Conservation (phyloP, 1,140 invertebrate genomes). For the Cyclargus thomasi region DNA sequence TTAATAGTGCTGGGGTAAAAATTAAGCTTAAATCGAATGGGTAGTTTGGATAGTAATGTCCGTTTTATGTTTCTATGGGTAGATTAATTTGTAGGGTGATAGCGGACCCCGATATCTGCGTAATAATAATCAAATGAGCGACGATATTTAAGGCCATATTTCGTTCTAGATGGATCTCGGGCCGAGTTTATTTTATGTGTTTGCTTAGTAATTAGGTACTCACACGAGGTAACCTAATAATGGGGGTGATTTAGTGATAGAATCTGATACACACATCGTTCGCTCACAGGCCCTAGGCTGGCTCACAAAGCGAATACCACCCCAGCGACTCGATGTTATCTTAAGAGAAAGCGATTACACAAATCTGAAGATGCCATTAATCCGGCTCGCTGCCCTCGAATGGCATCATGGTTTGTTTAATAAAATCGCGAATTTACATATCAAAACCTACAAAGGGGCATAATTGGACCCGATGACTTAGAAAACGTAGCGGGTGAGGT, state of each 20-base stretch:
- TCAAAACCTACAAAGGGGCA: slow-evolving; percentile 74
- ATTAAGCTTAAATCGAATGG: slow-evolving; percentile 73
- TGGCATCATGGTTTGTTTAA: slow-evolving; percentile 75
- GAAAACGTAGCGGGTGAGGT: slow-evolving; percentile 70
- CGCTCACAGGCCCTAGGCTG: slow-evolving; percentile 22
- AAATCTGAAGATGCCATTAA: slow-evolving; percentile 75
- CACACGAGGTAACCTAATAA: background rate
- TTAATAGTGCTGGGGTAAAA: slow-evolving; percentile 74
- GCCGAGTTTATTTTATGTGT: background rate
- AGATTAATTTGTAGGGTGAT: slow-evolving; percentile 60
- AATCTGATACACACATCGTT: slow-evolving; percentile 31
- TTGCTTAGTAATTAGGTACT: background rate
- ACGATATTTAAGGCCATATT: slow-evolving; percentile 8
- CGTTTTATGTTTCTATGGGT: slow-evolving; percentile 65
- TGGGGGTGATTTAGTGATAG: slow-evolving; percentile 4
- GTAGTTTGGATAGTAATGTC: slow-evolving; percentile 67
- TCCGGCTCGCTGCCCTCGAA: slow-evolving; percentile 69
- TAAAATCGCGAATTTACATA: slow-evolving; percentile 74
- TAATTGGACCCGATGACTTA: slow-evolving; percentile 73
- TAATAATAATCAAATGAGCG: slow-evolving; percentile 35
- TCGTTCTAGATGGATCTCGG: background rate
- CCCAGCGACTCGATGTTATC: slow-evolving; percentile 66
- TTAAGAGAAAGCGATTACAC: slow-evolving; percentile 74
- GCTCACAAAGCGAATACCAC: slow-evolving; percentile 53
- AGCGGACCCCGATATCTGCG: slow-evolving; percentile 42